Conservation (phyloP, 2,113 vertebrate species). For the Brienomyrus brachyistius region DNA sequence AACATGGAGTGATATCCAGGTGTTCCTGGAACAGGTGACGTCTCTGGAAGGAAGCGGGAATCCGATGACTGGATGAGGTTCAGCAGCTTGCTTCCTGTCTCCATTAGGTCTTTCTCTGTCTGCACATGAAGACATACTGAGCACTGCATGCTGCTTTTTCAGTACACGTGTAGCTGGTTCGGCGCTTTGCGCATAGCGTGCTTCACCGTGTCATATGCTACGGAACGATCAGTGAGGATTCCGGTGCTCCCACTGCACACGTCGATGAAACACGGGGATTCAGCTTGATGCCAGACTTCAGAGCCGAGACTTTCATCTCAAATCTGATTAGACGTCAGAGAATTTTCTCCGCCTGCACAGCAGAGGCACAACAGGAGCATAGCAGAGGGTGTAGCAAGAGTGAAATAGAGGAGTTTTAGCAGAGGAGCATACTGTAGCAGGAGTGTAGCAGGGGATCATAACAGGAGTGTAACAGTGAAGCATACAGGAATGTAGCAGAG, state of each 20-base stretch:
- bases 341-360: neutral
- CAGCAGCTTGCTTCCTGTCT: neutral
- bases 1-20: neutral
- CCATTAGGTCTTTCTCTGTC: neutral
- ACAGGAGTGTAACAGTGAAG: neutral
- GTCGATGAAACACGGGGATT: neutral
- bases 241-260: neutral
- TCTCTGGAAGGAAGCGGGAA: neutral
- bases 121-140: neutral
- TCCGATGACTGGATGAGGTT: neutral
- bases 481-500: neutral
- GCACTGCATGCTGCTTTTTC: neutral
- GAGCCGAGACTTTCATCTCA: neutral
- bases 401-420: neutral
- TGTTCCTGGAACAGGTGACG: neutral
- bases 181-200: neutral
- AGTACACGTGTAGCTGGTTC: neutral
- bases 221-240: neutral
- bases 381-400: neutral
- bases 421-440: too few species aligned
- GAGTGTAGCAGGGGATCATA: neutral
- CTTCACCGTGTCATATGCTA: neutral
- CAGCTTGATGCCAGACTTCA: neutral
- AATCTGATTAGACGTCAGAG: neutral
- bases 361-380: neutral